Conservation (phyloP, 2,113 vertebrate genomes). For the Carassius carassius region DNA sequence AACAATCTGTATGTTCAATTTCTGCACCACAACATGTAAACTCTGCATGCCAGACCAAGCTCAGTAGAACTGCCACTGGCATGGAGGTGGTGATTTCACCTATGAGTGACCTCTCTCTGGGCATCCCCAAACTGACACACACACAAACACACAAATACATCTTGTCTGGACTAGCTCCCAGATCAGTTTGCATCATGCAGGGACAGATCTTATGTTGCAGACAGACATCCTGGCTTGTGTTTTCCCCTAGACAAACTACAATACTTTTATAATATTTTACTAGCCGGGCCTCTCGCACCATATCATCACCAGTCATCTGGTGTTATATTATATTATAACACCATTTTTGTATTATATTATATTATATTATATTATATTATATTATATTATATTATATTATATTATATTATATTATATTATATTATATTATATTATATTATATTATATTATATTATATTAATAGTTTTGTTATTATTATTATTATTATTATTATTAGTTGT, state of each 20-base stretch:
- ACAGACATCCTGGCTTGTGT: neutral
- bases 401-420: no score
- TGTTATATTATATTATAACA: no score
- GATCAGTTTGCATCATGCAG: constrained; percentile 3
- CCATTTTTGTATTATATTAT: no score
- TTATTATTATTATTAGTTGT: no score
- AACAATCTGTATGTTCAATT: neutral
- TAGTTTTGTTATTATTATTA: no score
- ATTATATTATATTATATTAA: no score
- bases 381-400: no score
- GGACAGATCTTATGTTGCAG: neutral
- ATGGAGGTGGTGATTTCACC: neutral
- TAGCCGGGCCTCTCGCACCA: neutral
- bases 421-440: no score
- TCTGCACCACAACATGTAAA: neutral
- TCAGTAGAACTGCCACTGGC: neutral
- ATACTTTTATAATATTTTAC: neutral
- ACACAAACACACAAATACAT: neutral
- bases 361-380: no score
- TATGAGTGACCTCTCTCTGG: constrained; percentile 10
- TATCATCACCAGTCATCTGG: neutral
- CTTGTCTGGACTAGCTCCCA: constrained; percentile 1
- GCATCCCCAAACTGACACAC: constrained; percentile 6
- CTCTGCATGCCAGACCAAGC: neutral
- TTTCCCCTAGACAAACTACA: neutral